Evolutionary conservation across 37 sponge, comb jelly and placozoan species (phyloP).

Genomic region (Spongia lamella): DNA sequence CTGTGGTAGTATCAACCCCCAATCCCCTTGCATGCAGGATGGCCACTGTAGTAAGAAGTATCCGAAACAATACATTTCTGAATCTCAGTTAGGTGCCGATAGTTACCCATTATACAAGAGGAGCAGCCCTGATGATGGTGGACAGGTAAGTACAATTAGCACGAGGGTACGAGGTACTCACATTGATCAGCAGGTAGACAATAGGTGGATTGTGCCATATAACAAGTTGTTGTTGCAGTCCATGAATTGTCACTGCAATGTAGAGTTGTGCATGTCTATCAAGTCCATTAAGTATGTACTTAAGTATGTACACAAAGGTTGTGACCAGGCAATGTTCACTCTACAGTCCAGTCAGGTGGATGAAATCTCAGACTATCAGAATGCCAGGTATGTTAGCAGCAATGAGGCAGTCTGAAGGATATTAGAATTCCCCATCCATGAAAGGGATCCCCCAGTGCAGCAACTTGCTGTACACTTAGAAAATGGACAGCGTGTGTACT

Average conservation of each 20-base stretch:
- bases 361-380: constrained; percentile 37
- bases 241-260: constrained; percentile 41
- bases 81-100: constrained; percentile 30
- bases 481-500: constrained; percentile 39
- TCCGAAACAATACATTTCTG: constrained; percentile 39
- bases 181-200: constrained; percentile 29
- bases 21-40: constrained; percentile 51
- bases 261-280: constrained; percentile 44
- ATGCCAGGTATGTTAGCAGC: constrained; percentile 29
- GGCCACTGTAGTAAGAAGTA: constrained; percentile 47
- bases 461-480: constrained; percentile 54
- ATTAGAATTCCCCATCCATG: constrained; percentile 48
- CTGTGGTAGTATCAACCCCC: constrained; percentile 11
- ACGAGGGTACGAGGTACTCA: neutral
- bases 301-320: constrained; percentile 60
- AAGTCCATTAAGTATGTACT: constrained; percentile 54
- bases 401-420: constrained; percentile 57
- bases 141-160: constrained; percentile 22
- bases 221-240: constrained; percentile 27
- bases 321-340: constrained; percentile 22
- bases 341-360: constrained; percentile 15
- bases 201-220: constrained; percentile 59
- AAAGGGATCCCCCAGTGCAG: constrained; percentile 26
- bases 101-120: constrained; percentile 44
- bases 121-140: constrained; percentile 40